These are phyloP conservation scores for Pelodytes ibericus DNA, from an alignment of 2,797 vertebrate genomes.

Conservation along the genomic window DNA sequence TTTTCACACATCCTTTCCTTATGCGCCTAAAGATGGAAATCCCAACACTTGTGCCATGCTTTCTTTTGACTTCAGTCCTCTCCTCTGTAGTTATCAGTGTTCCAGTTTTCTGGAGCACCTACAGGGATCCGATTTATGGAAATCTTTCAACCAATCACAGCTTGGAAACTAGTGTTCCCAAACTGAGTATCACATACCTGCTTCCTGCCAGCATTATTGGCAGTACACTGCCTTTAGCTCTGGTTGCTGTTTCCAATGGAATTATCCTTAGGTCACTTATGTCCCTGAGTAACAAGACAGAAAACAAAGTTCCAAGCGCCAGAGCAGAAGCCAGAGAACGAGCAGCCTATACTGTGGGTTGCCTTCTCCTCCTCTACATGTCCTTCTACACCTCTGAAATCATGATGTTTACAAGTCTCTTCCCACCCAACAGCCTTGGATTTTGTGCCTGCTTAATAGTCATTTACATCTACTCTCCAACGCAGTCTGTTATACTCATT, in stretches of 20 bases:
- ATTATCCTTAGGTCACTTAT: constrained; percentile 35
- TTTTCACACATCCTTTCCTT: constrained; percentile 37
- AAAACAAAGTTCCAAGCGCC: constrained; percentile 5
- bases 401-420: constrained; percentile 30
- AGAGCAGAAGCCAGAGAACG: constrained; percentile 24
- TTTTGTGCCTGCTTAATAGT: constrained; percentile 45
- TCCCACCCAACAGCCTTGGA: constrained; percentile 34
- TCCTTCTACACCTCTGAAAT: constrained; percentile 38
- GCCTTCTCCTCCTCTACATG: constrained; percentile 32
- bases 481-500: constrained; percentile 42
- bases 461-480: constrained; percentile 43
- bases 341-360: constrained; percentile 34
- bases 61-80: constrained; percentile 34
- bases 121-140: constrained; percentile 14
- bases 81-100: constrained; percentile 36
- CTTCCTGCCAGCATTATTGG: constrained; percentile 37
- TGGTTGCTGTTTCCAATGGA: constrained; percentile 36
- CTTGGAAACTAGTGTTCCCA: constrained; percentile 14
- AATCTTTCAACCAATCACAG: constrained; percentile 17
- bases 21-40: constrained; percentile 23
- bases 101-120: constrained; percentile 33
- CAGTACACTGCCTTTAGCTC: constrained; percentile 25
- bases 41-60: constrained; percentile 21
- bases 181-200: constrained; percentile 28
- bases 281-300: constrained; percentile 6